Evolutionary conservation across 92 coral and sea anemone species (phyloP), one percentile per base, ranked within the genome.

Genomic region (Blastomussa wellsi): DNA sequence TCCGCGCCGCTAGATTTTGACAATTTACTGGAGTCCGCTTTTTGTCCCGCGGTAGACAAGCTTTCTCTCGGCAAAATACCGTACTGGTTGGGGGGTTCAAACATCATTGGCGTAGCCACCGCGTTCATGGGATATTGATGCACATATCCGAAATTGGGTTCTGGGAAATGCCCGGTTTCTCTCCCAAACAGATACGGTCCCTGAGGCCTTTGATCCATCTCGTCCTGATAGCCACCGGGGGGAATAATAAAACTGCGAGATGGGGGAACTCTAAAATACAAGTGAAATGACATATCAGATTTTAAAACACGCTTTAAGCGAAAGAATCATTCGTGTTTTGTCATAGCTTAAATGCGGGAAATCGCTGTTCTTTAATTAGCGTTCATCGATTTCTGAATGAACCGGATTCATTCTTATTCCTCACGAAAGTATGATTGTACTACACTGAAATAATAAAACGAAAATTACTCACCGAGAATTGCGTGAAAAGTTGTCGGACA

Each of bases 191-290:
- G 71, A 57, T 52, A 60, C 28, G 72, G 82, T 79, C 82, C 82
- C 33, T 51, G 72, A 79, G 42, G 68, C 71, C 66, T 52, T 36
- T 57, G 72, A 57, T 59, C 72, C 79, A 76, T 48, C 41, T 48
- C 41, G 52, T 79, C n/a, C 53, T 57, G 20, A 41, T 41, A 57
- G 20, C n/a, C n/a, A n/a, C n/a, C n/a, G n/a, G n/a, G n/a, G n/a
- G n/a, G n/a, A n/a, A n/a, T n/a, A n/a, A n/a, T n/a, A 36, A 57
- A 78, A 78, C 70, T 59, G 44, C 72, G 52, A 51, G 70, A 78
- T 78, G 71, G 82, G 38, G 82, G 82, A 15, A 60, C 82, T 78
- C 82, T 78, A 31, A 74, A 74, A 74, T 74, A n/a, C n/a, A n/a
- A n/a, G n/a, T n/a, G n/a, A n/a, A n/a, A n/a, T n/a, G n/a, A n/a